These are phyloP conservation scores for Acleris literana DNA, from an alignment of 2,888 invertebrate genomes.

Conservation along the genomic window DNA sequence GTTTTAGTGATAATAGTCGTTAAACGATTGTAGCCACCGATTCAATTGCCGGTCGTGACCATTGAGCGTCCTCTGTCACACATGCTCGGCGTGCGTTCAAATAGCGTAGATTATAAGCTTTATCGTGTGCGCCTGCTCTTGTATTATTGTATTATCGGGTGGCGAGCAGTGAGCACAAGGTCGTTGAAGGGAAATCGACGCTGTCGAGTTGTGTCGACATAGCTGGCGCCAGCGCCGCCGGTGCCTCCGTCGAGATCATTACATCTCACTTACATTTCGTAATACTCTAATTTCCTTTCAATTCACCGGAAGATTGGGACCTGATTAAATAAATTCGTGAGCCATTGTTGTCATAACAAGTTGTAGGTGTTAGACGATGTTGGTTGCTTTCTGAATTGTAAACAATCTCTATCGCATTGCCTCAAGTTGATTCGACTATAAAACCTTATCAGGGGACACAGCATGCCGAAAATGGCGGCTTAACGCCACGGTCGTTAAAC, in stretches of 20 bases:
- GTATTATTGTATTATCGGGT: conserved; percentile 60
- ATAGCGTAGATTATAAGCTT: conserved; percentile 49
- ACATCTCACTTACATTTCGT: conserved; percentile 69
- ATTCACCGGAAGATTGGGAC: conserved; percentile 51
- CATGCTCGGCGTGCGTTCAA: conserved; percentile 39
- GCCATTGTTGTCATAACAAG: conserved; percentile 4
- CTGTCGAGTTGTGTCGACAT: conserved; percentile 64
- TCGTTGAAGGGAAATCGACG: conserved; percentile 79
- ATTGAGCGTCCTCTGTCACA: conserved; percentile 36
- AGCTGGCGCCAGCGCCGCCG: conserved; percentile 56
- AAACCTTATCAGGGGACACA: conserved; percentile 43
- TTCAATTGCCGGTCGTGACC: conserved; percentile 43
- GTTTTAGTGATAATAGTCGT: conserved; percentile 47
- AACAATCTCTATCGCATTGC: conserved; percentile 30
- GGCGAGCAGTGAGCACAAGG: conserved; percentile 69
- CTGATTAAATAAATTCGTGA: conserved; percentile 13
- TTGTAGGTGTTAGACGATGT: conserved; percentile 1
- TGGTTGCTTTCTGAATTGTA: conserved; percentile 10
- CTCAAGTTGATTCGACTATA: conserved; percentile 39
- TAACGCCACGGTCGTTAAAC: conserved; percentile 44
- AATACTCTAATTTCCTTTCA: conserved; percentile 58
- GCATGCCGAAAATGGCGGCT: conserved; percentile 42
- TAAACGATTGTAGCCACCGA: conserved; percentile 44
- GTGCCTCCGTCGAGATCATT: conserved; percentile 55
- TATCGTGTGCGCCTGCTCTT: conserved; percentile 52